phyloP scores from a whole-genome alignment of 1,140 invertebrate genomes.

The Idris sp. region DNA sequence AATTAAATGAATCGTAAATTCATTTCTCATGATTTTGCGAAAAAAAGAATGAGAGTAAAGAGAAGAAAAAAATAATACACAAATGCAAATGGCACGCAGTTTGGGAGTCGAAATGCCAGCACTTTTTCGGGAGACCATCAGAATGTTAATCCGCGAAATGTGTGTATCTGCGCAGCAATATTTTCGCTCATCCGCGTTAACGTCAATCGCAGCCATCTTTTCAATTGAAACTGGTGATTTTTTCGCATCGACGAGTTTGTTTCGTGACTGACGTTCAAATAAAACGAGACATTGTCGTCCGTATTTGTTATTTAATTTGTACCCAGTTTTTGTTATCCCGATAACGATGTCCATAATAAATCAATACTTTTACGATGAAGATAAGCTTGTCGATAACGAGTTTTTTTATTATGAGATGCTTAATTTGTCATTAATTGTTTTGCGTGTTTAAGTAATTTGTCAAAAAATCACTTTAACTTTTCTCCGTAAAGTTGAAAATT shows the following conservation, averaged over 20 bases:
- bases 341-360: constrained; percentile 40
- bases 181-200: constrained; percentile 45
- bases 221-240: constrained; percentile 47
- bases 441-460: no score
- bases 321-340: constrained; percentile 17
- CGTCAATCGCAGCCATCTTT: constrained; percentile 50
- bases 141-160: constrained; percentile 26
- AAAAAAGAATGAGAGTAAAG: no score
- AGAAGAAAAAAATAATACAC: no score
- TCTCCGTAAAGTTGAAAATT: no score
- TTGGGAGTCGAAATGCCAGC: constrained; percentile 9
- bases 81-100: constrained; percentile 29
- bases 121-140: constrained; percentile 9
- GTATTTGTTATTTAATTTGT: constrained; percentile 58
- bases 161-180: constrained; percentile 39
- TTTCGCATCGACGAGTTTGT: constrained; percentile 20
- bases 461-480: no score
- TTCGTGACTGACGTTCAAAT: constrained; percentile 43
- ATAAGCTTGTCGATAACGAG: no score
- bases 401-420: no score
- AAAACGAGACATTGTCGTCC: constrained; percentile 36
- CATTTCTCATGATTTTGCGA: constrained; percentile 32
- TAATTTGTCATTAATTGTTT: no score
- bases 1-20: constrained; percentile 6
- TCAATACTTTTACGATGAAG: constrained; percentile 41